Evolutionary conservation across 2,888 invertebrate species (phyloP), one percentile per base, ranked within the genome.

Genomic region (Hyppa rectilinea): DNA sequence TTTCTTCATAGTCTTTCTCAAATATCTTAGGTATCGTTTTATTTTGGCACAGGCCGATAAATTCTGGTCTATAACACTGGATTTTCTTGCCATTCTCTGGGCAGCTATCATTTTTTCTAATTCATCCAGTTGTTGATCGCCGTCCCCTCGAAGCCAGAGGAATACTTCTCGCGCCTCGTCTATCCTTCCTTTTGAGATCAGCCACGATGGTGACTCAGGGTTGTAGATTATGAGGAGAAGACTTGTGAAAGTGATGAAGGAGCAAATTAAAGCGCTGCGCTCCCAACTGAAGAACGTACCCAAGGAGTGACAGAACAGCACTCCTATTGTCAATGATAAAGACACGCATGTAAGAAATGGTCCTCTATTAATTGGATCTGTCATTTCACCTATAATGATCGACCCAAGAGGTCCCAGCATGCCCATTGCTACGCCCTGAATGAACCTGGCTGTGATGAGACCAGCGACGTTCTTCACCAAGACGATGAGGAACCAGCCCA

Each of bases 161-260:
- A 97, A 97, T 0, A 97, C 94, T 38, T 94, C 89, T 66, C 96
- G 94, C 0, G 97, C 97, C 83, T 97, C 96, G 0, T 95, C 93
- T 0, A 93, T 90, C 12, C 96, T 93, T 7, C 96, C 96, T 86
- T 96, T 97, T 0, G 96, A 93, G 26, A 97, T 94, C 66, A 98
- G 83, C 97, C 97, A 98, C 7, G 96, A 92, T 0, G 97, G 97
- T 6, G 97, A 96, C 89, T 98, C 98, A 0, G 97, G 97, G 14
- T 96, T 91, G 20, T 96, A 96, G 23, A 96, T 91, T 6, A 97
- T 95, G 9, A 97, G 87, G 0, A 97, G 68, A 34, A 96, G 91
- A 83, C 96, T 96, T 0, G 94, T 81, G n/a, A 96, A 91, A 0
- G 96, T 96, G 2, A 96, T 90, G 23, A 94, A 88, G 0, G 96